These are phyloP conservation scores for Anoplius nigerrimus DNA, from an alignment of 2,888 invertebrate species.

Conservation along the genomic window DNA sequence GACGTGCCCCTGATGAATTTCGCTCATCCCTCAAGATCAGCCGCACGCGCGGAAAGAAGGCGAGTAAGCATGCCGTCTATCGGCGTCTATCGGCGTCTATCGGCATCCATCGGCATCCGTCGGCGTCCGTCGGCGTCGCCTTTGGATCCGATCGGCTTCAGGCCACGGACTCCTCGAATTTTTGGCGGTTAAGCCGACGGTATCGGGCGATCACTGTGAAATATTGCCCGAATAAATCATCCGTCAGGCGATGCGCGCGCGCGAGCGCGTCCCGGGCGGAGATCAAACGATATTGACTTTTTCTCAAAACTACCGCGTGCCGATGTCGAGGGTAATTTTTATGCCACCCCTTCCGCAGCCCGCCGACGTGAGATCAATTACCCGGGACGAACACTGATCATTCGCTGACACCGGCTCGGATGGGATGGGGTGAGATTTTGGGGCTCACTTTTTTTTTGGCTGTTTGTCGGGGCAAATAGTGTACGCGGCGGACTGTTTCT, in stretches of 20 bases:
- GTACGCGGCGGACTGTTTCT: too few species aligned
- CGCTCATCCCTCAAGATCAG: constrained; percentile 44
- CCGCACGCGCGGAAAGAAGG: constrained; percentile 1
- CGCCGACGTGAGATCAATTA: not conserved
- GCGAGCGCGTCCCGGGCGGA: not conserved
- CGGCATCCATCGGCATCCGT: too few species aligned
- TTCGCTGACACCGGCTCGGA: too few species aligned
- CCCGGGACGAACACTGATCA: not conserved
- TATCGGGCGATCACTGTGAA: constrained; percentile 22
- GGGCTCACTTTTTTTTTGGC: not conserved
- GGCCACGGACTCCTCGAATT: constrained; percentile 32
- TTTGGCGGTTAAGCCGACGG: constrained; percentile 23
- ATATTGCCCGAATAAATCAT: constrained; percentile 23
- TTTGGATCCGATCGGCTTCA: constrained; percentile 3
- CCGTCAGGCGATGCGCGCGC: not conserved
- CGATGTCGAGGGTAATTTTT: constrained; percentile 1
- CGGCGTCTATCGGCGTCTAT: too few species aligned
- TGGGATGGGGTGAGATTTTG: not conserved
- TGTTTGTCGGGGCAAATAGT: too few species aligned
- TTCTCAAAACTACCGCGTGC: not conserved
- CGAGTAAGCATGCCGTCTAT: too few species aligned
- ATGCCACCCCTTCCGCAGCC: not conserved
- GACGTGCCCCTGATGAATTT: constrained; percentile 54
- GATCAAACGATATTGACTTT: constrained; percentile 6
- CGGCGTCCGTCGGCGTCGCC: not conserved